phyloP scores from a whole-genome alignment of 2,797 vertebrate species.

The Poliocrania exsul region DNA sequence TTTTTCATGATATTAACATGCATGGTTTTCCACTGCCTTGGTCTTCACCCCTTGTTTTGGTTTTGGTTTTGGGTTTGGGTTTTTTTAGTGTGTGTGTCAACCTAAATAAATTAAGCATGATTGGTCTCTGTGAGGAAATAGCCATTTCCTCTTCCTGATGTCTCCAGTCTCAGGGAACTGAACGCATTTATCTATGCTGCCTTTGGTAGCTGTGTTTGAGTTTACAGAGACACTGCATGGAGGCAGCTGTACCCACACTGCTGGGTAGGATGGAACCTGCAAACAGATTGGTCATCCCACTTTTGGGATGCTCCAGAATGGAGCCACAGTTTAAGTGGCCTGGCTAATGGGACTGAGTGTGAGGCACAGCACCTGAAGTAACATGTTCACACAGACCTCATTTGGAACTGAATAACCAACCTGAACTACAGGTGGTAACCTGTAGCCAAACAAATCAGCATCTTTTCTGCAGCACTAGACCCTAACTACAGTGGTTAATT shows the following conservation, averaged over 20 bases:
- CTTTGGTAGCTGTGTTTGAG: neutral
- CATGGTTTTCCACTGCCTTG: neutral
- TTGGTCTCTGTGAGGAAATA: neutral
- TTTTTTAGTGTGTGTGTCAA: neutral
- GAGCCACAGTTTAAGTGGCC: neutral
- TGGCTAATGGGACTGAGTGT: neutral
- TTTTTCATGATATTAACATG: neutral
- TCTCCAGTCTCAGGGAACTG: neutral
- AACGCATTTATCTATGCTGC: rapidly evolving
- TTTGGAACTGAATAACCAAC: neutral
- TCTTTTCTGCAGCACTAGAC: neutral
- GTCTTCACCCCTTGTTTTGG: neutral
- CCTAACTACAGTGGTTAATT: neutral
- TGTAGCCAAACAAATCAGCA: neutral
- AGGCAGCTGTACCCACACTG: neutral
- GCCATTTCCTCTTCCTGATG: neutral
- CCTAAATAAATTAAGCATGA: neutral
- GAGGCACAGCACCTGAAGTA: neutral
- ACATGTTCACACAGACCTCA: neutral
- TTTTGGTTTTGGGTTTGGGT: too few species aligned
- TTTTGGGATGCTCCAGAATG: neutral
- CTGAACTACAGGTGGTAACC: neutral
- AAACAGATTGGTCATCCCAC: neutral
- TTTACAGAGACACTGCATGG: neutral
- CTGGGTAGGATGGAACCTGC: neutral